Evolutionary conservation across 1,140 invertebrate genomes (phyloP).

Genomic region (Drusus annulatus): DNA sequence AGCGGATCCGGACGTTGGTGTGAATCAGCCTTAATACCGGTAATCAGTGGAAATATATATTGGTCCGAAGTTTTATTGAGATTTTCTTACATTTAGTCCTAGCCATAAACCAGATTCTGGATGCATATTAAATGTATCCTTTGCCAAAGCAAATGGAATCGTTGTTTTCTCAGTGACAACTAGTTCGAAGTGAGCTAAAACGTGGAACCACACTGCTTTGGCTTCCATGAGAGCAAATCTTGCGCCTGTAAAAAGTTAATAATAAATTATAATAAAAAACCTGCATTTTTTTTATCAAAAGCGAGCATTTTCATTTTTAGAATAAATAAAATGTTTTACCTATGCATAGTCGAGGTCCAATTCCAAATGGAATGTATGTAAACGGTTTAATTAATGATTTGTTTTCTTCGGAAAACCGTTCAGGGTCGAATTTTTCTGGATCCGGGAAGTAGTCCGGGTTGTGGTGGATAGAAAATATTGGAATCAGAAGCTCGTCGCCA

Average conservation of each 20-base stretch:
- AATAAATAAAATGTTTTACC: slow-evolving; percentile 28
- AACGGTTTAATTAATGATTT: slow-evolving; percentile 61
- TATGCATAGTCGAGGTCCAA: slow-evolving; percentile 66
- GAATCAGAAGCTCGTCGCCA: slow-evolving; percentile 51
- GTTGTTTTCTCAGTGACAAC: slow-evolving; percentile 57
- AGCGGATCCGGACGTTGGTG: too few relatives aligned
- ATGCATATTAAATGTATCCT: slow-evolving; percentile 58
- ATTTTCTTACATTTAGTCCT: slow-evolving; percentile 56
- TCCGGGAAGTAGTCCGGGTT: slow-evolving; percentile 52
- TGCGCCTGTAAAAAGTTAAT: slow-evolving; percentile 45
- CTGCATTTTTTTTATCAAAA: too few relatives aligned
- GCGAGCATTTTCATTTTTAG: not conserved
- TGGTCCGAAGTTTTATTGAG: not conserved
- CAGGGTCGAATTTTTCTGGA: slow-evolving; percentile 64
- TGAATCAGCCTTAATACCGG: too few relatives aligned
- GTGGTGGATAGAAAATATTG: slow-evolving; percentile 49
- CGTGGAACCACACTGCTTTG: slow-evolving; percentile 61
- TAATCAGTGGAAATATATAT: too few relatives aligned
- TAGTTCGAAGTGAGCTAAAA: slow-evolving; percentile 62
- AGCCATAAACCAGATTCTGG: slow-evolving; percentile 62
- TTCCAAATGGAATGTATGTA: slow-evolving; percentile 70
- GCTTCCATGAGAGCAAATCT: slow-evolving; percentile 65
- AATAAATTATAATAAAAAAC: too few relatives aligned
- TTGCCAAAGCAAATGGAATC: slow-evolving; percentile 59
- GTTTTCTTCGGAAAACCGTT: slow-evolving; percentile 65